Base-by-base conservation (phyloP, 2,797 vertebrate genomes). In the Microctenopoma lineatum region DNA sequence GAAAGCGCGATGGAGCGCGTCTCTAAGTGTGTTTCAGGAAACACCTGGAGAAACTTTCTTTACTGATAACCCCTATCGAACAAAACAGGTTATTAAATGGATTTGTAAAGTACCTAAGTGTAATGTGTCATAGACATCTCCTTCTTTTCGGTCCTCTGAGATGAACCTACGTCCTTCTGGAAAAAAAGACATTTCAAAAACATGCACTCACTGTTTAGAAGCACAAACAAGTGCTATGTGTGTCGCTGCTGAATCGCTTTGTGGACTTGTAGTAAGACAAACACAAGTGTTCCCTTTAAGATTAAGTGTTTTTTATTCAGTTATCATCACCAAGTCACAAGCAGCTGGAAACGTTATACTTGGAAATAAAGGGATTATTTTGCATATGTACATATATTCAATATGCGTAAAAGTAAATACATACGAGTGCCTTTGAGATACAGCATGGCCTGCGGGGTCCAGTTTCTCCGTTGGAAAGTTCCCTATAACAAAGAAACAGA, bases 351-450 rank as follows among this genome's bases (percentile, higher is more conserved):
- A 32, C 29, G 29, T 32, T 32, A 5, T 9, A 36, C 10, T 3
- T 10, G 9, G 10, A 9, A 4, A 36, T 10, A 3, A 36, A 11
- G 29, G 10, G 36, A 36, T 36, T 7, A 36, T 36, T 2, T 36
- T 36, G 11, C 8, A 36, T 36, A 36, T 7, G 2, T 10, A 36
- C 8, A 36, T 36, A 36, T 7, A 9, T 10, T 9, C 2, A 36
- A 29, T 32, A 32, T 32, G 29, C 29, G 29, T 32, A 32, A 32
- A 32, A 32, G 16, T 15, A 15, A 51, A 63, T 76, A 97, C 98
- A 73, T 95, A 98, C 97, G 97, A 75, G 97, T 96, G n/a, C 97
- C 97, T 90, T 98, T 99, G 26, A 99, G 91, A 78, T 99, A 98
- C 48, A 98, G 90, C 96, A 99, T 98, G 0, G 98, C 96, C 84